Percentiles rank a stretch among this genome's conserved stretches.
Evolutionary conservation across 2,797 vertebrate species (phyloP).

Genomic region (Melanotaenia nigrans): DNA sequence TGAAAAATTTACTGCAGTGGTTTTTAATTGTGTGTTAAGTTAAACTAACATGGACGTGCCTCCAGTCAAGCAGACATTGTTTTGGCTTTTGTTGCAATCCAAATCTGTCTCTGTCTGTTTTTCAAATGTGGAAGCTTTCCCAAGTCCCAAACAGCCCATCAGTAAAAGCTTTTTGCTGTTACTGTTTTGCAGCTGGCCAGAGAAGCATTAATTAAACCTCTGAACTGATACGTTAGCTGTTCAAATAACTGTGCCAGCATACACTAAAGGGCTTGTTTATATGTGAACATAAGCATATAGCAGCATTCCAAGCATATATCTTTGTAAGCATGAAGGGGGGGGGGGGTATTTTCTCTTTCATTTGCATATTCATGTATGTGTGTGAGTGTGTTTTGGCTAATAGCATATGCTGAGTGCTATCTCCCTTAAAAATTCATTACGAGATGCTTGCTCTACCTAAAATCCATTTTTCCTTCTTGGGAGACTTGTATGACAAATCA

Average conservation of each 20-base stretch:
- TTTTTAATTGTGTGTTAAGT: slow-evolving; percentile 45
- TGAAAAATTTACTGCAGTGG: slow-evolving; percentile 31
- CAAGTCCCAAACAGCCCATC: slow-evolving; percentile 46
- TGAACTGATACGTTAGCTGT: slow-evolving; percentile 57
- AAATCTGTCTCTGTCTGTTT: slow-evolving; percentile 66
- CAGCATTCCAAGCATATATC: slow-evolving; percentile 6
- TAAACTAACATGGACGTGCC: slow-evolving; percentile 42
- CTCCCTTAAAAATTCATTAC: slow-evolving; percentile 56
- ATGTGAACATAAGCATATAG: background rate
- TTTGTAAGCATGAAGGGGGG: slow-evolving; percentile 7
- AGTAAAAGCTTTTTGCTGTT: slow-evolving; percentile 72
- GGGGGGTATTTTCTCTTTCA: slow-evolving; percentile 21
- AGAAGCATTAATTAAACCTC: slow-evolving; percentile 68
- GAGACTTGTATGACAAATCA: slow-evolving; percentile 54
- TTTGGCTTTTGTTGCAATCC: slow-evolving; percentile 61
- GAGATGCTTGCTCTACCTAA: slow-evolving; percentile 45
- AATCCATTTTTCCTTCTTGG: slow-evolving; percentile 59
- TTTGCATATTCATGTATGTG: slow-evolving; percentile 18
- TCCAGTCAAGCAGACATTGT: slow-evolving; percentile 58
- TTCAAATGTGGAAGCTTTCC: slow-evolving; percentile 61
- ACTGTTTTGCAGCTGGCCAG: slow-evolving; percentile 45
- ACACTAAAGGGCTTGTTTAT: slow-evolving; percentile 4
- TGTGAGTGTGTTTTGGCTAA: slow-evolving; percentile 35
- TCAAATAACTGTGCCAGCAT: slow-evolving; percentile 20
- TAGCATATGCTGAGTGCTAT: slow-evolving; percentile 15